Percentiles rank a stretch among this genome's conserved stretches.
phyloP scores from a whole-genome alignment of 2,888 invertebrate species.

The Volucella inanis region DNA sequence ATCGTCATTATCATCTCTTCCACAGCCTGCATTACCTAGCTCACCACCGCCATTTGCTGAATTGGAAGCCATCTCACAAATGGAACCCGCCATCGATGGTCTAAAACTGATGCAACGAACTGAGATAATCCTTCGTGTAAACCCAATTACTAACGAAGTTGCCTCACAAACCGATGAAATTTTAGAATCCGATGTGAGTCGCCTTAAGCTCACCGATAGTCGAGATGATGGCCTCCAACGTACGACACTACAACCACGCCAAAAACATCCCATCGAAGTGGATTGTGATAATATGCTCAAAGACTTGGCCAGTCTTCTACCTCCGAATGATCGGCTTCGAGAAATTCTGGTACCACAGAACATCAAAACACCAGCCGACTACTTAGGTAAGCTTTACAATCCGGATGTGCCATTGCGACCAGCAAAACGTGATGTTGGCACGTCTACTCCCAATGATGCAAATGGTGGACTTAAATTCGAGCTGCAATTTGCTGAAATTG shows the following conservation, averaged over 20 bases:
- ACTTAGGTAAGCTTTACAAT: constrained; percentile 82
- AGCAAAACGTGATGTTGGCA: constrained; percentile 83
- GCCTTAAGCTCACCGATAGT: constrained; percentile 76
- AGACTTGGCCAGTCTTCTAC: constrained; percentile 86
- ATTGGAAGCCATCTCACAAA: constrained; percentile 75
- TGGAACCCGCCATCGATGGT: constrained; percentile 79
- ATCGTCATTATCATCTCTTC: constrained; percentile 35
- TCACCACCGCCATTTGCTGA: constrained; percentile 70
- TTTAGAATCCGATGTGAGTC: constrained; percentile 79
- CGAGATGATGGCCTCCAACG: constrained; percentile 75
- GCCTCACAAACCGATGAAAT: constrained; percentile 85
- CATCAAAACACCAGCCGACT: constrained; percentile 81
- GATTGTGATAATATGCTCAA: constrained; percentile 89
- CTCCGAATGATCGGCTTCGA: constrained; percentile 86
- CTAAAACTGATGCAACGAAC: constrained; percentile 86
- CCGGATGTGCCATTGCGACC: constrained; percentile 81
- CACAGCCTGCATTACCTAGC: constrained; percentile 65
- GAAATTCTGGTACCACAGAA: constrained; percentile 84
- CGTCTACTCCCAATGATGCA: constrained; percentile 79
- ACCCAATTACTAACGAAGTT: constrained; percentile 86
- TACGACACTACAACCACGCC: constrained; percentile 83
- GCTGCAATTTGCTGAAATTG: constrained; percentile 79
- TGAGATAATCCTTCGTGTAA: constrained; percentile 86
- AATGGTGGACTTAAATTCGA: constrained; percentile 76
- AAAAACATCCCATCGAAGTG: constrained; percentile 89